A percentile compares a stretch with the other conserved stretches of the same genome.
These are phyloP conservation scores for Magallana ariakensis DNA, from an alignment of 1,140 invertebrate genomes.

Conservation along the genomic window DNA sequence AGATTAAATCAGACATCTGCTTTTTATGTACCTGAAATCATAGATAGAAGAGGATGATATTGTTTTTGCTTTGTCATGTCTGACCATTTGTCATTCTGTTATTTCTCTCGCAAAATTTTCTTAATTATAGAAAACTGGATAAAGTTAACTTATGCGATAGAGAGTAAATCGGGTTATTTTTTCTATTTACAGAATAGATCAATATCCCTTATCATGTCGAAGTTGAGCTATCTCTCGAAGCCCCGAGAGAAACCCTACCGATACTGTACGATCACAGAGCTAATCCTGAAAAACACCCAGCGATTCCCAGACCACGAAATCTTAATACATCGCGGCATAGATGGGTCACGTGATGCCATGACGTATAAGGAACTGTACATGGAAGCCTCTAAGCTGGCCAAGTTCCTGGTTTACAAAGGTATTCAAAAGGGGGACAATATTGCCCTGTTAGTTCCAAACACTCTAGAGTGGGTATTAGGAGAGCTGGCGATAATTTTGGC, in stretches of 20 bases:
- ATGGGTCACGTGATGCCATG: conserved; percentile 1
- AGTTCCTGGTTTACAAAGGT: neutral
- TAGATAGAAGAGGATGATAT: too few relatives aligned
- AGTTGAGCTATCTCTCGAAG: neutral
- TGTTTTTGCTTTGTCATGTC: too few relatives aligned
- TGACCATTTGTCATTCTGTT: too few relatives aligned
- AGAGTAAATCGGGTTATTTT: too few relatives aligned
- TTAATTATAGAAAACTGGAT: too few relatives aligned
- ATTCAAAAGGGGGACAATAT: neutral
- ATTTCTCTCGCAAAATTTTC: too few relatives aligned
- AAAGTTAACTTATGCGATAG: too few relatives aligned
- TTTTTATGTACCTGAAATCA: too few relatives aligned
- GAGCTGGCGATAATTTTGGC: conserved; percentile 34
- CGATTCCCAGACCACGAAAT: neutral
- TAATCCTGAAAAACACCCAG: neutral
- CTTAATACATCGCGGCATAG: neutral
- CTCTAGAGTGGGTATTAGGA: conserved; percentile 41
- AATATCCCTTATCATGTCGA: neutral
- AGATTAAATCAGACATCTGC: too few relatives aligned
- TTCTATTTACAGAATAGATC: too few relatives aligned
- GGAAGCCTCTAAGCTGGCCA: neutral
- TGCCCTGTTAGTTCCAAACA: conserved; percentile 40
- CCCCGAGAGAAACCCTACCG: neutral
- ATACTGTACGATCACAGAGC: neutral
- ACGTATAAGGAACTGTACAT: neutral